Evolutionary conservation across 2,888 invertebrate genomes (phyloP).

Genomic region (Agriopis leucophaearia): DNA sequence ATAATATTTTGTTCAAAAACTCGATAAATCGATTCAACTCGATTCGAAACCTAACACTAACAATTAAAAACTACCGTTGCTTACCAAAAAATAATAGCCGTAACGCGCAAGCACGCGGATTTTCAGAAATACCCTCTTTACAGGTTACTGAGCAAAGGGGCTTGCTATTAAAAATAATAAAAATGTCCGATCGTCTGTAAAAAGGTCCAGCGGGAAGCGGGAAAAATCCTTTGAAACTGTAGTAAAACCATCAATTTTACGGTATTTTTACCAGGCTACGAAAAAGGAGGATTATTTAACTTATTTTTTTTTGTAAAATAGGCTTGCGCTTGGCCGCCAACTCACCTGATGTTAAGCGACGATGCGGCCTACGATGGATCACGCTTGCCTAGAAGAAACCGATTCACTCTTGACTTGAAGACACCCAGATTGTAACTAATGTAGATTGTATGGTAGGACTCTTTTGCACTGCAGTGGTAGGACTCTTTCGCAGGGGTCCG

Average conservation of each 20-base stretch:
- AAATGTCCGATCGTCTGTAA: conserved; percentile 24
- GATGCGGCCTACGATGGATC: too few relatives aligned
- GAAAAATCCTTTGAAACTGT: conserved; percentile 19
- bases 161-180: conserved; percentile 30
- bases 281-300: background rate
- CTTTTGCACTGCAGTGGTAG: too few relatives aligned
- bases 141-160: conserved; percentile 20
- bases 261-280: background rate
- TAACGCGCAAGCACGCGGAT: conserved; percentile 7
- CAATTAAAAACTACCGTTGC: background rate
- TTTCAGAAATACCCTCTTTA: conserved; percentile 15
- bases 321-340: too few relatives aligned
- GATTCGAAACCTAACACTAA: background rate
- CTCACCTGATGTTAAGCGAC: too few relatives aligned
- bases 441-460: too few relatives aligned
- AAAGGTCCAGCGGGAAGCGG: conserved; percentile 13
- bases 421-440: too few relatives aligned
- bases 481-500: too few relatives aligned
- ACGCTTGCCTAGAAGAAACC: too few relatives aligned
- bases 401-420: too few relatives aligned
- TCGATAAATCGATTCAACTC: too few relatives aligned
- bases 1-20: too few relatives aligned
- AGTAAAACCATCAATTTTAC: background rate
- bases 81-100: background rate
- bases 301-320: too few relatives aligned